Base-by-base conservation (phyloP, 2,888 invertebrate genomes). In the Pseudococcus viburni region DNA sequence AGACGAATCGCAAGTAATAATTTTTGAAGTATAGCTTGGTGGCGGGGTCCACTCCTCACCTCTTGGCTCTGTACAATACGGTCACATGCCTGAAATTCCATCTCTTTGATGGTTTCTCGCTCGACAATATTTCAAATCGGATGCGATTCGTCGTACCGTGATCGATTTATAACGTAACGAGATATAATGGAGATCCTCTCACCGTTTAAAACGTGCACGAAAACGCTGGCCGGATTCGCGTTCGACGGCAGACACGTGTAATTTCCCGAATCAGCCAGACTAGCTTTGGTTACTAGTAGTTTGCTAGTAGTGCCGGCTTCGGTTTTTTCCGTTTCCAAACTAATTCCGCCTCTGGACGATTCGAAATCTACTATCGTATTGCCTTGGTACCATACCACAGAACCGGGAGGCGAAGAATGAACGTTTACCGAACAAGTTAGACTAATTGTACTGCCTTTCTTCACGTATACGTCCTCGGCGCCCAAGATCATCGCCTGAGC, bases 381-480 rank as follows among this genome's bases (percentile, higher is more conserved):
- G 77, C 96, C 96, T 91, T 96, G 96, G 92, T 96, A 96, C 97
- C 96, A 97, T 91, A 95, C 94, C 91, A 96, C 95, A 90, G 95
- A 94, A 89, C 95, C 95, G 19, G 94, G 94, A 22, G 95, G 95
- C 90, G 94, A 94, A 89, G 96, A 96, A 92, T 96, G 96, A 91
- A 96, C 95, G 92, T 97, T 97, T 90, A 97, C 96, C 86, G 96
- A 95, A 92, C 97, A 97, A 89, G 96, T 96, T 91, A 97, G 93
- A 90, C 96, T 96, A 93, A 97, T 97, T 90, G 96, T 97, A 92
- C 96, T 96, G 91, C 97, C 97, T 92, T 95, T 96, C 93, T 96
- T 96, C 91, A 97, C 97, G 92, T 96, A 96, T 90, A 96, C 96
- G 91, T 97, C 97, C 90, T 95, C 95, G 77, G 96, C 95, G 89